These are phyloP conservation scores for Noctua pronuba DNA, from an alignment of 2,888 invertebrate genomes.

Conservation along the genomic window DNA sequence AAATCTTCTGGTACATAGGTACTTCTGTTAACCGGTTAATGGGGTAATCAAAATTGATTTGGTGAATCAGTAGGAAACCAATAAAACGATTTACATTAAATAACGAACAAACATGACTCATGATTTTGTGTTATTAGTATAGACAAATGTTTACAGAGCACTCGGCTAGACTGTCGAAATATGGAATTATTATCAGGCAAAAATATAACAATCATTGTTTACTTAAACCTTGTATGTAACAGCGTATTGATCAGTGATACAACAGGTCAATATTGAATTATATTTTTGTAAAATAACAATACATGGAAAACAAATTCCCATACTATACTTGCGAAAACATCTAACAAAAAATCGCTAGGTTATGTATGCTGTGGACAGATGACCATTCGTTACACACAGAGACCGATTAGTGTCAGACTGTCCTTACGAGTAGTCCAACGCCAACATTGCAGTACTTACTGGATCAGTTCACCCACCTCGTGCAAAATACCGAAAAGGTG, in stretches of 20 bases:
- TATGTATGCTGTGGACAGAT: neutral
- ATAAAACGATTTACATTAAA: neutral
- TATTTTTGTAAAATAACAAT: neutral
- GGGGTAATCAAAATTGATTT: neutral
- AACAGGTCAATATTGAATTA: neutral
- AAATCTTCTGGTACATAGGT: neutral
- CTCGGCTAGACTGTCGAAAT: slow-evolving; percentile 31
- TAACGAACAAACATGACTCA: slow-evolving; percentile 9
- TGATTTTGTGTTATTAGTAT: neutral
- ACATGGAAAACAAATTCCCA: neutral
- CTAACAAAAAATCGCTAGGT: neutral
- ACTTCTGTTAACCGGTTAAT: neutral
- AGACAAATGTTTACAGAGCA: slow-evolving; percentile 34
- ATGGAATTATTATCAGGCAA: slow-evolving; percentile 15
- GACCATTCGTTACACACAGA: too few relatives aligned
- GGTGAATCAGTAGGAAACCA: neutral
- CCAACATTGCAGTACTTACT: too few relatives aligned
- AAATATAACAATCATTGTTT: slow-evolving; percentile 28
- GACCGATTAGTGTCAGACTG: neutral
- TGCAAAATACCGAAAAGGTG: too few relatives aligned
- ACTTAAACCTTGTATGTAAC: neutral
- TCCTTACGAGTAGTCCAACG: too few relatives aligned
- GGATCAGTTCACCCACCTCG: too few relatives aligned
- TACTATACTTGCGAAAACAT: neutral
- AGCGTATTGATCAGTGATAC: slow-evolving; percentile 7